Base-by-base conservation (phyloP, 23 tunicate species). In the Diplosoma virens region DNA sequence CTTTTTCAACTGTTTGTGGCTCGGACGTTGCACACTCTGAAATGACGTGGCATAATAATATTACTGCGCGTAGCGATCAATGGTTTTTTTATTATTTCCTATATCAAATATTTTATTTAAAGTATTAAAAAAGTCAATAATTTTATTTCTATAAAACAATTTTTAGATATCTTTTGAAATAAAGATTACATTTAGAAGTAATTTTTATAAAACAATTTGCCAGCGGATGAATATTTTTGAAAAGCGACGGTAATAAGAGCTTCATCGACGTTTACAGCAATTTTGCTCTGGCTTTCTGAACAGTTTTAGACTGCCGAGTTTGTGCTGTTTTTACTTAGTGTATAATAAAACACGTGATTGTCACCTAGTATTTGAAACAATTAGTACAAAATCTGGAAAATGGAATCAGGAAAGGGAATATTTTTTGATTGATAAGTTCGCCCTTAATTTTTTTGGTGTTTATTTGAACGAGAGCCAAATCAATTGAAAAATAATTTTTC, bases 281-380 rank as follows among this genome's bases (percentile, higher is more conserved):
- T 83, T 64, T 53, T 74, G 88, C 81, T 47, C 58, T 45, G 79
- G 55, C 73, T n/a, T 4, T 17, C 61, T 26, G 69, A 61, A 63
- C 76, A 74, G 81, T 63, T 74, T 76, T 83, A 59, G 22, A 37
- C 32, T 61, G 46, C 73, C 1, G 35, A 61, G 69, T 27, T 61
- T 61, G 9, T 61, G 88, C 88, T 83, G 58, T 83, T 83, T 81
- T 54, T 83, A 65, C 36, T 32, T 71, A 46, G 80, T 83, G 81
- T 74, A 83, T 80, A 74, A n/a, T 71, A 83, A 79, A 22, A 75
- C 87, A 82, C 88, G 88, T 83, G 88, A 54, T 61, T 32, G 48
- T 65, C 63, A 48, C 88, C 88, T 82, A 75, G 88, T 75, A 82
- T 83, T 83, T 76, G 59, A 65, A 83, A 83, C 88, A 83, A 74